Evolutionary conservation across 2,797 vertebrate species (phyloP).

Genomic region (Carapus acus): DNA sequence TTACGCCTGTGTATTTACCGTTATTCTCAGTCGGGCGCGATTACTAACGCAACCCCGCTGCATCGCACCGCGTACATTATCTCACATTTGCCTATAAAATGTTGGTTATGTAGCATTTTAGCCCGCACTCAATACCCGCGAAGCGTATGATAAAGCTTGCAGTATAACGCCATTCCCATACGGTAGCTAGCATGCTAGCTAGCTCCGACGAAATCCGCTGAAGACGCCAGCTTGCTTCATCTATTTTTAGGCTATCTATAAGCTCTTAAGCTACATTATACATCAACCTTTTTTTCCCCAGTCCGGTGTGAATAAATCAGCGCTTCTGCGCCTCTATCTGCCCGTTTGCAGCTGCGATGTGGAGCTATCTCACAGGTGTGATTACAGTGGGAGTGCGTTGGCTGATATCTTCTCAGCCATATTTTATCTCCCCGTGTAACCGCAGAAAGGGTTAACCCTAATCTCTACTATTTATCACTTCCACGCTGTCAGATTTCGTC

Average conservation of each 20-base stretch:
- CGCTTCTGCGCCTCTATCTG: not conserved
- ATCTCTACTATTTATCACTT: too few relatives aligned
- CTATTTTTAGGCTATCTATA: slow-evolving; percentile 61
- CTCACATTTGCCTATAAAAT: rapidly evolving
- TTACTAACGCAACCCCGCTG: not conserved
- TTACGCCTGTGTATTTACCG: not conserved
- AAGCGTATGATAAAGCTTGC: too few relatives aligned
- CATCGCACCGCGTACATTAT: not conserved
- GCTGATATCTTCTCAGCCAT: too few relatives aligned
- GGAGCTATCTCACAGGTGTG: slow-evolving; percentile 40
- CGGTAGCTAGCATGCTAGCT: slow-evolving; percentile 42
- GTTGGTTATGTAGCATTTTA: not conserved
- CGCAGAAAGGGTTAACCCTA: too few relatives aligned
- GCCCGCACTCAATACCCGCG: not conserved
- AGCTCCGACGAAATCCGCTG: slow-evolving; percentile 21
- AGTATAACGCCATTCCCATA: not conserved
- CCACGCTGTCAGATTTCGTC: too few relatives aligned
- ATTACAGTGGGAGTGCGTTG: not conserved
- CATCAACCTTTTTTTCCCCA: slow-evolving; percentile 5
- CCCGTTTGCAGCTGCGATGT: slow-evolving; percentile 8
- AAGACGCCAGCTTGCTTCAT: slow-evolving; percentile 54
- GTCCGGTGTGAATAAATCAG: slow-evolving; percentile 13
- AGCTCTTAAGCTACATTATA: slow-evolving; percentile 48
- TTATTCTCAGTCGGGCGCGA: slow-evolving; percentile 20
- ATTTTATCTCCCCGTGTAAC: not conserved